Evolutionary conservation across 1,140 invertebrate genomes (phyloP).

Genomic region (Homalodisca vitripennis): DNA sequence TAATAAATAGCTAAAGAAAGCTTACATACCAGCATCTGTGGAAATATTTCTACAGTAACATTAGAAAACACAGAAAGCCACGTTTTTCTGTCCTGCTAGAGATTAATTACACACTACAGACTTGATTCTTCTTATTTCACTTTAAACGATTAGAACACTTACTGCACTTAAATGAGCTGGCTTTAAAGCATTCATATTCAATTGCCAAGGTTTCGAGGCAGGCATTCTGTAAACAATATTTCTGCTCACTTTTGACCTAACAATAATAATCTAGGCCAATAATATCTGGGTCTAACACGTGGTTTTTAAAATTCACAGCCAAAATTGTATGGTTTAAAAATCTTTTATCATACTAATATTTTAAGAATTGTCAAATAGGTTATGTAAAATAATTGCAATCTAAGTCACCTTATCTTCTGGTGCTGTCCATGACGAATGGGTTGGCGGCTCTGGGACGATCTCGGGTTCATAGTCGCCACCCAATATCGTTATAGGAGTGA

Average conservation of each 20-base stretch:
- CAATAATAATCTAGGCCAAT: not conserved
- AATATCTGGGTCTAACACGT: not conserved
- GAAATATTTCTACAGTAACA: no score
- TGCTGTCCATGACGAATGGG: not conserved
- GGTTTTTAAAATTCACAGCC: not conserved
- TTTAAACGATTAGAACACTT: no score
- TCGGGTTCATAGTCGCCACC: not conserved
- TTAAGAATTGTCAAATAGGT: not conserved
- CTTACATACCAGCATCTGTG: no score
- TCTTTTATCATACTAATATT: not conserved
- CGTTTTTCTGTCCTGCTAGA: no score
- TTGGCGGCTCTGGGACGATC: not conserved
- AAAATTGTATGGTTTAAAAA: not conserved
- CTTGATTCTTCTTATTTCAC: no score
- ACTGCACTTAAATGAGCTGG: no score
- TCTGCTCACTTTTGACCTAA: not conserved
- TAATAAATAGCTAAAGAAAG: no score
- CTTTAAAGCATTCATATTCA: no score
- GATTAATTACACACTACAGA: no score
- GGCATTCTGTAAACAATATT: not conserved
- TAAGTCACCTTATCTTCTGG: not conserved
- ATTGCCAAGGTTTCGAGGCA: no score
- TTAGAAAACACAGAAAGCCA: no score
- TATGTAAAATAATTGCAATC: not conserved
- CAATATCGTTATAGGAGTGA: not conserved